Evolutionary conservation across 2,888 invertebrate species (phyloP).

Genomic region (Synanthedon myopaeformis): DNA sequence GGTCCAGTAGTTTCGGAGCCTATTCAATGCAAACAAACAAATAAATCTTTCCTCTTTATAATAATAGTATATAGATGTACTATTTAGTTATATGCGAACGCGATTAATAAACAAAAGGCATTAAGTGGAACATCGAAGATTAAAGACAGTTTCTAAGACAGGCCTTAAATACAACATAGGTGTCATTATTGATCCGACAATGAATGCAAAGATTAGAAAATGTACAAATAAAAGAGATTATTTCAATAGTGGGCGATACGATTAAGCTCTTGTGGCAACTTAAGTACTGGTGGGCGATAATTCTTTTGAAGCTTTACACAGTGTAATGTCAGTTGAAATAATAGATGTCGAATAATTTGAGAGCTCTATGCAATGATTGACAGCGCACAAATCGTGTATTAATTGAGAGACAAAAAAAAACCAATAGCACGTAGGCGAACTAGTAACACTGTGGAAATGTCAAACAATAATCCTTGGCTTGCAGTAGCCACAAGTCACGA

Average conservation of each 20-base stretch:
- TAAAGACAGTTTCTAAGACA: too few relatives aligned
- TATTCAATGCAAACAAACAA: too few relatives aligned
- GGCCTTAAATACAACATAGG: not conserved
- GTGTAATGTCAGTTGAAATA: constrained; percentile 21
- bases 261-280: constrained; percentile 12
- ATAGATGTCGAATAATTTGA: constrained; percentile 23
- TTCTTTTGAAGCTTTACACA: not conserved
- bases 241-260: constrained; percentile 20
- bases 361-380: constrained; percentile 23
- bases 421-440: constrained; percentile 29
- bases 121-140: too few relatives aligned
- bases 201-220: constrained; percentile 19
- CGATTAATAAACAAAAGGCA: too few relatives aligned
- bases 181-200: constrained; percentile 23
- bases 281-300: not conserved
- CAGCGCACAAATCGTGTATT: constrained; percentile 32
- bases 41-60: too few relatives aligned
- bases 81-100: too few relatives aligned
- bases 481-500: too few relatives aligned
- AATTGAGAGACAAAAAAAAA: constrained; percentile 33
- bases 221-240: constrained; percentile 17
- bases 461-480: not conserved
- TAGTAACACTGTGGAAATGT: constrained; percentile 8
- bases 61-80: too few relatives aligned
- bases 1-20: too few relatives aligned